These are phyloP conservation scores for Chrysomela aeneicollis DNA, from an alignment of 2,888 invertebrate species.

Conservation along the genomic window DNA sequence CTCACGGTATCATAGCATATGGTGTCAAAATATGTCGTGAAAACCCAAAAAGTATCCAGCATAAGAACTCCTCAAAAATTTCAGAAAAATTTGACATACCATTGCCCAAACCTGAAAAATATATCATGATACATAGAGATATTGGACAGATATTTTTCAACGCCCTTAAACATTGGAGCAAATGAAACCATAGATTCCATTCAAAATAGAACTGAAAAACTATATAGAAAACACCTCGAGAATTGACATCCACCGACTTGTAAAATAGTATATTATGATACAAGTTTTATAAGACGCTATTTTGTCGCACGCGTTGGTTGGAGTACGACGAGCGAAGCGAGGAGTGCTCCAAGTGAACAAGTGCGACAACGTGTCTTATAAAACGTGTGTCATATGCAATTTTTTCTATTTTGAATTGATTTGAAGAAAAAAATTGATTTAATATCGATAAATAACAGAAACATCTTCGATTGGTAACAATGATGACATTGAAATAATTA, in stretches of 20 bases:
- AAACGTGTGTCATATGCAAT: too few relatives aligned
- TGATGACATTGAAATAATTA: too few relatives aligned
- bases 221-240: background rate
- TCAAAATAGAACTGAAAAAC: background rate
- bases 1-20: background rate
- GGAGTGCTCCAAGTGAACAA: too few relatives aligned
- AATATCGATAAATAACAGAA: too few relatives aligned
- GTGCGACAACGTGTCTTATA: too few relatives aligned
- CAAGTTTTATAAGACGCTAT: too few relatives aligned
- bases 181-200: background rate
- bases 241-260: background rate
- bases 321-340: too few relatives aligned
- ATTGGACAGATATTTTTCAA: background rate
- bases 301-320: too few relatives aligned
- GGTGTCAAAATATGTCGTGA: background rate
- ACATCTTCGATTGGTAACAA: too few relatives aligned
- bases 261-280: background rate
- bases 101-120: slow-evolving; percentile 9
- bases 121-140: slow-evolving; percentile 8
- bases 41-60: slow-evolving; percentile 7
- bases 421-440: too few relatives aligned
- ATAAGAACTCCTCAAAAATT: slow-evolving; percentile 3
- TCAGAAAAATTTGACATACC: slow-evolving; percentile 2
- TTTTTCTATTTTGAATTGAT: too few relatives aligned
- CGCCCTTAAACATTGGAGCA: background rate